Evolutionary conservation across 2,797 vertebrate species (phyloP).

Genomic region (Picus viridis): DNA sequence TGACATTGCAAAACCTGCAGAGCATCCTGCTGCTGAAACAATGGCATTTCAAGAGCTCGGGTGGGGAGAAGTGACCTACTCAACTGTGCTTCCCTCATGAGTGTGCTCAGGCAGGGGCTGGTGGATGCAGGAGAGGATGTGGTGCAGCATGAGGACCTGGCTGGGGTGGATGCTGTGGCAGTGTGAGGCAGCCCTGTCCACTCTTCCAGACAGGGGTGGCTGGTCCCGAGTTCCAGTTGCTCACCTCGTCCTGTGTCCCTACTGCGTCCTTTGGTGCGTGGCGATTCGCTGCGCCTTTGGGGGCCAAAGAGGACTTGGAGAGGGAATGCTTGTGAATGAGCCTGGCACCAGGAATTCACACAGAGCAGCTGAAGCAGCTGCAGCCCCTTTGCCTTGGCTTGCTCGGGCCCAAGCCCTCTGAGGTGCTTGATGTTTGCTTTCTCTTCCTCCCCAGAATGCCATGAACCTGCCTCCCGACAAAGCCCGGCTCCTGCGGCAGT

Average conservation of each 20-base stretch:
- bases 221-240: accelerated
- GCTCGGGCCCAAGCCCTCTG: not conserved
- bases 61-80: not conserved
- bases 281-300: not conserved
- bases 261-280: accelerated
- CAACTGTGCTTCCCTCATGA: not conserved
- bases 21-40: not conserved
- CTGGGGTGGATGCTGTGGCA: not conserved
- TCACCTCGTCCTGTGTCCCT: not conserved
- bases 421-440: not conserved
- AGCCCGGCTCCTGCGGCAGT: slow-evolving; percentile 93
- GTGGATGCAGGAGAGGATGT: not conserved
- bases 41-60: not conserved
- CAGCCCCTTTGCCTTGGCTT: not conserved
- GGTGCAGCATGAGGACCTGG: accelerated
- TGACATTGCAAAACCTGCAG: not conserved
- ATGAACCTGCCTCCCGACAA: slow-evolving; percentile 99
- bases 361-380: not conserved
- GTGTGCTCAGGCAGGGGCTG: not conserved
- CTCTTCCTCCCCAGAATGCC: slow-evolving; percentile 85
- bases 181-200: not conserved
- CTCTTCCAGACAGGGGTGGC: not conserved
- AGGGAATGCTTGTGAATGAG: not conserved
- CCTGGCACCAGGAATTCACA: not conserved
- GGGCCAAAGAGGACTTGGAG: not conserved